Evolutionary conservation across 1,140 invertebrate genomes (phyloP).

Genomic region (Diabrotica virgifera): DNA sequence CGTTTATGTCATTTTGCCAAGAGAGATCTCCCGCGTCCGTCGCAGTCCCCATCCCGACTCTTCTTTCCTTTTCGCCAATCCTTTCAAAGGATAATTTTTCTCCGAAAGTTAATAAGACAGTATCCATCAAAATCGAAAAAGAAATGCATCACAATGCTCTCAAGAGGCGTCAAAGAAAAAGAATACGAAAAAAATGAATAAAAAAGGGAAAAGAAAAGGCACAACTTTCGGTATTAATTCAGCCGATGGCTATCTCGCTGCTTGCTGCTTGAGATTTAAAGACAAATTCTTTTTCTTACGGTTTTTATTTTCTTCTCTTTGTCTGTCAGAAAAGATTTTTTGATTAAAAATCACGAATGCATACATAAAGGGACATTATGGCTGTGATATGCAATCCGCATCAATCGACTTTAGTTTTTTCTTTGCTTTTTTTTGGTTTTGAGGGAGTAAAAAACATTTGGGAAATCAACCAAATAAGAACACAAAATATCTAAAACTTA

Average conservation of each 20-base stretch:
- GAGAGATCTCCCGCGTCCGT: no score
- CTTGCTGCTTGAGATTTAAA: constrained; percentile 13
- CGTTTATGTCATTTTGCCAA: no score
- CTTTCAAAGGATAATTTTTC: neutral
- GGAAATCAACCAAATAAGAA: no score
- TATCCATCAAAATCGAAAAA: constrained; percentile 4
- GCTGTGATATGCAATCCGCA: neutral
- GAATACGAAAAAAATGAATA: neutral
- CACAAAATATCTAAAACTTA: no score
- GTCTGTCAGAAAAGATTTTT: neutral
- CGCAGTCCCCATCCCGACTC: neutral
- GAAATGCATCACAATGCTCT: constrained; percentile 4
- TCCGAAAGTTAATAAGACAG: constrained; percentile 8
- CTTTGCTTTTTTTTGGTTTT: no score
- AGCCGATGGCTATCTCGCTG: neutral
- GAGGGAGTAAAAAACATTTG: no score
- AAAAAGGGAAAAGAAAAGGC: neutral
- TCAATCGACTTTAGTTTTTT: neutral
- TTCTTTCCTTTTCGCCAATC: neutral
- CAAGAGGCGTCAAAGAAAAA: constrained; percentile 8
- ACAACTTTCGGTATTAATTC: constrained; percentile 6
- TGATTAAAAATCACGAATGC: constrained; percentile 12
- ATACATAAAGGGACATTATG: constrained; percentile 9
- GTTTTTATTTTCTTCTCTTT: neutral
- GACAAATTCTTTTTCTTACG: constrained; percentile 7